Evolutionary conservation across 1,140 invertebrate genomes (phyloP).

Genomic region (Papilio polytes): DNA sequence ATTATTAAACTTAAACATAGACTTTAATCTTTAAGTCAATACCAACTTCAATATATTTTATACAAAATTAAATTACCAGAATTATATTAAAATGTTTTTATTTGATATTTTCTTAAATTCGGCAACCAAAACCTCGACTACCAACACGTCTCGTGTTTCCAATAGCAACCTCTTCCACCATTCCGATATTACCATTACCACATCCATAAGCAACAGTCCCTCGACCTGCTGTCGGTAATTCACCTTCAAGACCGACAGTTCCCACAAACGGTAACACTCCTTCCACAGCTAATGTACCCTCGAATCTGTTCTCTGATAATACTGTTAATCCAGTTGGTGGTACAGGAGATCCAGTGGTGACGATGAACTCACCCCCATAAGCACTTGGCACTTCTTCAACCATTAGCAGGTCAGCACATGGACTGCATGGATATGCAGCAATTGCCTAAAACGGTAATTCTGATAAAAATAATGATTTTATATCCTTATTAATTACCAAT

Average conservation of each 20-base stretch:
- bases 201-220: conserved; percentile 59
- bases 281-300: conserved; percentile 50
- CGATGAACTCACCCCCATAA: conserved; percentile 48
- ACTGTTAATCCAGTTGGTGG: conserved; percentile 52
- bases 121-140: conserved; percentile 10
- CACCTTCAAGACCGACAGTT: conserved; percentile 56
- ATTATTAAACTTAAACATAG: no score
- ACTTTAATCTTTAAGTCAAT: no score
- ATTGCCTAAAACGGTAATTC: neutral
- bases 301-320: conserved; percentile 53
- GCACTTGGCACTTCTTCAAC: conserved; percentile 29
- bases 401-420: neutral
- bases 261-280: conserved; percentile 56
- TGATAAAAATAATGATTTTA: no score
- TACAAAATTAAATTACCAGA: neutral
- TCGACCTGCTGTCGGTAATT: conserved; percentile 52
- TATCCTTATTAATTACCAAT: no score
- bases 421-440: conserved; percentile 28
- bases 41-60: neutral
- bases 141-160: conserved; percentile 18
- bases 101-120: neutral
- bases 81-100: conserved; percentile 8
- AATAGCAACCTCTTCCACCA: conserved; percentile 45
- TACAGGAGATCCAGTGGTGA: conserved; percentile 47
- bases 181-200: conserved; percentile 50